phyloP scores from a whole-genome alignment of 2,113 vertebrate genomes.

The Petaurus breviceps region DNA sequence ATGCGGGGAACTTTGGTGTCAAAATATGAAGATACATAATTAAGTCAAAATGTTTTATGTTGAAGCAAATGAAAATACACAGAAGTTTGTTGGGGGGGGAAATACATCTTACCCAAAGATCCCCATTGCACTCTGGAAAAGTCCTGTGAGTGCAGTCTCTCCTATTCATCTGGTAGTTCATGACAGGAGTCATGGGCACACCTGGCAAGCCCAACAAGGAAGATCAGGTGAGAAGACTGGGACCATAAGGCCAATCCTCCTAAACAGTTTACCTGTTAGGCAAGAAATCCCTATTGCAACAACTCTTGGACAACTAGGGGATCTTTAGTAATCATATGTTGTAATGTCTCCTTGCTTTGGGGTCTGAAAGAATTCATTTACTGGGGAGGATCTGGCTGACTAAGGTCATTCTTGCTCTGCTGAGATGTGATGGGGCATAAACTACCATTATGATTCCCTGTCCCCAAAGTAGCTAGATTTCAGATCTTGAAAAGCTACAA shows the following conservation, averaged over 20 bases:
- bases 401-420: neutral
- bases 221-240: neutral
- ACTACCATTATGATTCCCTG: neutral
- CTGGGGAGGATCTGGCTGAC: neutral
- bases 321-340: neutral
- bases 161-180: neutral
- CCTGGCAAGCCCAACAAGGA: neutral
- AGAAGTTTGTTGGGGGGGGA: neutral
- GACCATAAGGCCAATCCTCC: neutral
- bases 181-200: too few relatives aligned
- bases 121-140: neutral
- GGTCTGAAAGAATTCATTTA: neutral
- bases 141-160: neutral
- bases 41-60: neutral
- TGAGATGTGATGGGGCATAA: neutral
- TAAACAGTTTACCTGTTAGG: neutral
- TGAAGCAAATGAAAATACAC: neutral
- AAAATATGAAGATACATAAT: neutral
- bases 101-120: neutral
- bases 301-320: neutral
- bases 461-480: neutral
- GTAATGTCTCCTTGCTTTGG: neutral
- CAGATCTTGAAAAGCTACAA: slow-evolving; percentile 9
- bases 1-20: neutral
- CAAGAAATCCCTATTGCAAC: neutral